A percentile compares a stretch with the other conserved stretches of the same genome.
These are phyloP conservation scores for Sympetrum striolatum DNA, from an alignment of 2,888 invertebrate genomes.

Conservation along the genomic window DNA sequence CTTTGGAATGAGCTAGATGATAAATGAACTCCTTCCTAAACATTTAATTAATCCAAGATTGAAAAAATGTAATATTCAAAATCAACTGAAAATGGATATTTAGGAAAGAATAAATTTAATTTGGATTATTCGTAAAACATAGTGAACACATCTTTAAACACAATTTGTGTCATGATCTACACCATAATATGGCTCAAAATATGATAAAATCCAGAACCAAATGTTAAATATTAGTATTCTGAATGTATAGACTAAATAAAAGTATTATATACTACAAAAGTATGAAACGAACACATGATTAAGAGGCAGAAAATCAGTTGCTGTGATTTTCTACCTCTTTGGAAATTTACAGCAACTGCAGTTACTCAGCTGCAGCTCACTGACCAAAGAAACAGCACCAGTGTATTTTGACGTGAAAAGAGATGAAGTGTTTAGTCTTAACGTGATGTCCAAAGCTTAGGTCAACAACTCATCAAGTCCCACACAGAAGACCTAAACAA, in stretches of 20 bases:
- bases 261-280: constrained; percentile 38
- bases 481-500: constrained; percentile 12
- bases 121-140: constrained; percentile 15
- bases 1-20: neutral
- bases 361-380: neutral
- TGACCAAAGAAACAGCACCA: constrained; percentile 40
- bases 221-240: constrained; percentile 41
- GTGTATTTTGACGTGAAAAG: constrained; percentile 37
- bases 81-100: constrained; percentile 2
- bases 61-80: constrained; percentile 23
- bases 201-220: constrained; percentile 41
- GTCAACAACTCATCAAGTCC: neutral
- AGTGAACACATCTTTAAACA: constrained; percentile 29
- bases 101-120: neutral
- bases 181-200: constrained; percentile 27
- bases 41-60: neutral
- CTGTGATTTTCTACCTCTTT: constrained; percentile 1
- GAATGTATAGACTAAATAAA: constrained; percentile 29
- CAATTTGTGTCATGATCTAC: constrained; percentile 21
- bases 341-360: constrained; percentile 17
- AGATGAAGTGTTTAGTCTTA: constrained; percentile 28
- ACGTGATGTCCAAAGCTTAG: constrained; percentile 38
- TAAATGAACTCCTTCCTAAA: constrained; percentile 17
- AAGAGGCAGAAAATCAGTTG: neutral
- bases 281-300: constrained; percentile 37